Percentiles rank a stretch among this genome's conserved stretches.
These are phyloP conservation scores for Acleris sparsana DNA, from an alignment of 2,888 invertebrate genomes.

Conservation along the genomic window DNA sequence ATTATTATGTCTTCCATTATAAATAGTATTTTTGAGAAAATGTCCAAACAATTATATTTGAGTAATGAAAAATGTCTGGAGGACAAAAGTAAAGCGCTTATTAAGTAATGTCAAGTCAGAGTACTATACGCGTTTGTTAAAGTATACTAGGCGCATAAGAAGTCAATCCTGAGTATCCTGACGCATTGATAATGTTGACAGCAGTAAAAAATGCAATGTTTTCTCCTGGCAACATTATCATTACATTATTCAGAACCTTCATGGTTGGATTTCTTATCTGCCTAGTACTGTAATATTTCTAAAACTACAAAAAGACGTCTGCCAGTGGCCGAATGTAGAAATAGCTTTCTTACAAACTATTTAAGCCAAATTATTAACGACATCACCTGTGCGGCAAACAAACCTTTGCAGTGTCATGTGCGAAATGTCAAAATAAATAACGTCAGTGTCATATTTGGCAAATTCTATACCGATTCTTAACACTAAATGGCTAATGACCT, in stretches of 20 bases:
- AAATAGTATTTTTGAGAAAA: constrained; percentile 29
- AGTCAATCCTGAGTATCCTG: no score
- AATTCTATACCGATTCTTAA: constrained; percentile 26
- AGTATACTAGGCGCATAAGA: background rate
- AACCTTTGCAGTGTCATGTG: constrained; percentile 4
- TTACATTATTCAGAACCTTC: no score
- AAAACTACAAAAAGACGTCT: constrained; percentile 3
- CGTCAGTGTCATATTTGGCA: constrained; percentile 35
- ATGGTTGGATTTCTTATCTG: no score
- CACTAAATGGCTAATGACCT: constrained; percentile 14
- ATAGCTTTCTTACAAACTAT: background rate
- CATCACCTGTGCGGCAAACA: background rate
- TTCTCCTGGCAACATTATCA: no score
- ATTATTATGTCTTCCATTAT: constrained; percentile 34
- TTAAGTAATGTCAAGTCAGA: constrained; percentile 23
- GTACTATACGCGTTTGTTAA: constrained; percentile 16
- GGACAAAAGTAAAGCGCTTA: constrained; percentile 31
- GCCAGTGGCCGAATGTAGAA: background rate
- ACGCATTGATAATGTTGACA: no score
- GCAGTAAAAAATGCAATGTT: no score
- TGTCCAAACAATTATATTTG: constrained; percentile 24
- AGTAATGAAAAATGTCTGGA: constrained; percentile 20
- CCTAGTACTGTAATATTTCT: background rate
- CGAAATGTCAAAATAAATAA: constrained; percentile 33
- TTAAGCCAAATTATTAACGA: background rate